Percentiles rank a stretch among this genome's conserved stretches.
These are phyloP conservation scores for Sesamia nonagrioides DNA, from an alignment of 1,140 invertebrate genomes.

Conservation along the genomic window DNA sequence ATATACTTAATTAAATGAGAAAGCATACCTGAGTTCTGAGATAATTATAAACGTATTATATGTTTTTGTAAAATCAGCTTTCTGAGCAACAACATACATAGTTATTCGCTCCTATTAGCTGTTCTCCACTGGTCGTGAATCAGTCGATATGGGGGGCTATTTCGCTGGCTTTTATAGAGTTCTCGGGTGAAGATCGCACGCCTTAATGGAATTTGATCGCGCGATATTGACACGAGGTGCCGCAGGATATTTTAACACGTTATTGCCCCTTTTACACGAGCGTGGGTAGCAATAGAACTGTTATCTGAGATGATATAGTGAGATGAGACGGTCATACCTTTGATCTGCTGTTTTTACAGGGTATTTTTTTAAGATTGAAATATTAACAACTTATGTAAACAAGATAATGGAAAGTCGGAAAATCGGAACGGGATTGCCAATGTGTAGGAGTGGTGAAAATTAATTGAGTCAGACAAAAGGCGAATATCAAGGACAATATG, in stretches of 20 bases:
- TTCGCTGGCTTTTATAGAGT: constrained; percentile 55
- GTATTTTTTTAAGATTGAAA: background rate
- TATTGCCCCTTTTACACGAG: constrained; percentile 28
- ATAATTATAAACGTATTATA: background rate
- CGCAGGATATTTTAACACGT: constrained; percentile 48
- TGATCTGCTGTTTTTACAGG: background rate
- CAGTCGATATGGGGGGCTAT: constrained; percentile 47
- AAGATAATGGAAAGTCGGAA: background rate
- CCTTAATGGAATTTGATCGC: constrained; percentile 67
- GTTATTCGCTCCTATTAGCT: constrained; percentile 32
- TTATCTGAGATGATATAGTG: constrained; percentile 28
- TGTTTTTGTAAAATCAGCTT: background rate
- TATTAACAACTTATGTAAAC: background rate
- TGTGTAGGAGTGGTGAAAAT: background rate
- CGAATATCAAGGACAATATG: background rate
- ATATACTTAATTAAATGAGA: background rate
- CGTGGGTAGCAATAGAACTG: constrained; percentile 15
- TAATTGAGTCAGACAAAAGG: background rate
- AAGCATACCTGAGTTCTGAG: background rate
- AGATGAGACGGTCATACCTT: constrained; percentile 10
- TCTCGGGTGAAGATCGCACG: constrained; percentile 49
- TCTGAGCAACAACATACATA: constrained; percentile 26
- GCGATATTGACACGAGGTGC: constrained; percentile 59
- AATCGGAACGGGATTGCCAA: too few relatives aligned
- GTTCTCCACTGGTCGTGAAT: constrained; percentile 23